A percentile compares a stretch with the other conserved stretches of the same genome.
Evolutionary conservation across 2,888 invertebrate genomes (phyloP).

Genomic region (Prostheceraeus crozeri): DNA sequence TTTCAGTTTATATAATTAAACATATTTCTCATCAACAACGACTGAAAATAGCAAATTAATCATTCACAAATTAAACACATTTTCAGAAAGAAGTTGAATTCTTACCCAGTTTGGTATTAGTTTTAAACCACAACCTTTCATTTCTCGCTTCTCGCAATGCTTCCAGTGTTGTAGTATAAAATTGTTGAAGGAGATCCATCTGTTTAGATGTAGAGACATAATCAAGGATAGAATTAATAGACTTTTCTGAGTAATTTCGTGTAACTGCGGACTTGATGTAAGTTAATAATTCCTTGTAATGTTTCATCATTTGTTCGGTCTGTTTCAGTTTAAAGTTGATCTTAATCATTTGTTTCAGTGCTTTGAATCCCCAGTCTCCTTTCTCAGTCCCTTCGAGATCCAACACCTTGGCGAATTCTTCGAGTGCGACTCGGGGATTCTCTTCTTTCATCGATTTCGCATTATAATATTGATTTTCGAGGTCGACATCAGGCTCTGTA

Average conservation of each 20-base stretch:
- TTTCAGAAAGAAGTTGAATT: too few relatives aligned
- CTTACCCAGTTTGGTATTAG: slow-evolving; percentile 94
- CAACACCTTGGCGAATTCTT: slow-evolving; percentile 76
- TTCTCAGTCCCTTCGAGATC: slow-evolving; percentile 91
- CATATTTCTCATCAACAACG: too few relatives aligned
- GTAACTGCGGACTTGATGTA: slow-evolving; percentile 99
- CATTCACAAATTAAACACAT: too few relatives aligned
- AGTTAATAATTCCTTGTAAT: slow-evolving; percentile 88
- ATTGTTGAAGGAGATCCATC: slow-evolving; percentile 95
- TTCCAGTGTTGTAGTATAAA: slow-evolving; percentile 73
- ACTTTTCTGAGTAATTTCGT: slow-evolving; percentile 96
- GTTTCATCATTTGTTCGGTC: slow-evolving; percentile 78
- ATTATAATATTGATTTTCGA: slow-evolving; percentile 99
- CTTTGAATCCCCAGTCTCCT: slow-evolving; percentile 99
- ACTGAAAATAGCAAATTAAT: too few relatives aligned
- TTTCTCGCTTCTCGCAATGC: slow-evolving; percentile 86
- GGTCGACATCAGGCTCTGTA: slow-evolving; percentile 95
- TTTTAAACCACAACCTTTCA: slow-evolving; percentile 98
- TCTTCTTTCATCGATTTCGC: slow-evolving; percentile 96
- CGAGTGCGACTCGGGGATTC: slow-evolving; percentile 79
- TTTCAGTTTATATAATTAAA: too few relatives aligned
- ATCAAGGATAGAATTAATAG: slow-evolving; percentile 96
- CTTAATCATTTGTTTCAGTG: slow-evolving; percentile 98
- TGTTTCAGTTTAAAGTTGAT: slow-evolving; percentile 90
- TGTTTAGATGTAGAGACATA: slow-evolving; percentile 98